phyloP scores from a whole-genome alignment of 2,113 vertebrate species.

The Melanotaenia duboulayi region DNA sequence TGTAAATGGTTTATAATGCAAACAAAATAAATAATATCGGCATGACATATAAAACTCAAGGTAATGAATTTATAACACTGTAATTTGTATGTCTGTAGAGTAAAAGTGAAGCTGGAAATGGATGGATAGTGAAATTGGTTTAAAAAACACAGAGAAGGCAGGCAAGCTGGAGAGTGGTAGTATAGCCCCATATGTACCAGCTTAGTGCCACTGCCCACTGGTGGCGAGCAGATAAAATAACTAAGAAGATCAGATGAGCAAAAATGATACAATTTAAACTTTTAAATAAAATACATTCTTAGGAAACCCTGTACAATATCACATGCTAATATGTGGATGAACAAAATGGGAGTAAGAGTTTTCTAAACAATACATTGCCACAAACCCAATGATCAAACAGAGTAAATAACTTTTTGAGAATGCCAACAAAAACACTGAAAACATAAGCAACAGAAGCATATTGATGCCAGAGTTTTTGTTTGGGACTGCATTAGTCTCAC shows the following conservation, averaged over 20 bases:
- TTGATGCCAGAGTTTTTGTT: background rate
- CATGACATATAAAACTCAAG: background rate
- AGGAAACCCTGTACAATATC: background rate
- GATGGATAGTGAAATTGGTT: slow-evolving; percentile 24
- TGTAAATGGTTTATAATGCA: slow-evolving; percentile 12
- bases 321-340: background rate
- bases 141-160: slow-evolving; percentile 27
- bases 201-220: slow-evolving; percentile 86
- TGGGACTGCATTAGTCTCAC: background rate
- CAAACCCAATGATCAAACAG: no score
- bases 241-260: slow-evolving; percentile 58
- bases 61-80: no score
- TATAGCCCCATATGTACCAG: slow-evolving; percentile 57
- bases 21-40: background rate
- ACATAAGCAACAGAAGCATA: background rate
- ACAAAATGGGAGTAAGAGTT: background rate
- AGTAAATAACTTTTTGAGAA: background rate
- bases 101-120: slow-evolving; percentile 3
- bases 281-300: background rate
- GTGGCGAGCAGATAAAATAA: slow-evolving; percentile 81
- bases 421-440: background rate
- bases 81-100: background rate
- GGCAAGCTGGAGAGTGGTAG: slow-evolving; percentile 26
- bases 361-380: background rate
- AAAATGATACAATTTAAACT: slow-evolving; percentile 15